phyloP scores from a whole-genome alignment of 2,888 invertebrate species.

The Cheilosia variabilis region DNA sequence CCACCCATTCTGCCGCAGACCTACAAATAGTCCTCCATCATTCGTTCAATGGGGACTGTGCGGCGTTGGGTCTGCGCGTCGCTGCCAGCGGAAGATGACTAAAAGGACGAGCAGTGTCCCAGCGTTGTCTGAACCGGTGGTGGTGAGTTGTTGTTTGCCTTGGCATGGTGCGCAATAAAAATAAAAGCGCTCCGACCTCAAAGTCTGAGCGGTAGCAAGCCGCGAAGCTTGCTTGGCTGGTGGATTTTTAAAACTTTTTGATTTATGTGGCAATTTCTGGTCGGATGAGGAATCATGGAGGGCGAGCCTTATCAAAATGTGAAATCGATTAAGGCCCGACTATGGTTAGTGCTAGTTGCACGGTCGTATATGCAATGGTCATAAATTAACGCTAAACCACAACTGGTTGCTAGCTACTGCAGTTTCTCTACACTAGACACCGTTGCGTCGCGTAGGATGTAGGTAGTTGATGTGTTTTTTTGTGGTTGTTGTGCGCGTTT shows the following conservation, averaged over 20 bases:
- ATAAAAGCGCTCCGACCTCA: constrained; percentile 30
- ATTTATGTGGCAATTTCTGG: constrained; percentile 72
- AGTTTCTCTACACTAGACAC: constrained; percentile 19
- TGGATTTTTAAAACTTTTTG: constrained; percentile 59
- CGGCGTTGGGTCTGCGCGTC: too few species aligned
- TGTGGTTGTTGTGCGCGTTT: constrained; percentile 3
- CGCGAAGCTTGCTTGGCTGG: constrained; percentile 19
- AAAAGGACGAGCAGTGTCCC: constrained; percentile 35
- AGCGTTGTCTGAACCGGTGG: constrained; percentile 34
- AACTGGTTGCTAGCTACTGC: constrained; percentile 46
- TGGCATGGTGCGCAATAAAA: constrained; percentile 42
- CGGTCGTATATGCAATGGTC: constrained; percentile 52
- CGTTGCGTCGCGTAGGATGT: background rate
- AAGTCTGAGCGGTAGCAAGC: constrained; percentile 26
- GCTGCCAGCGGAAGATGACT: background rate
- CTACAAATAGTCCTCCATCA: constrained; percentile 58
- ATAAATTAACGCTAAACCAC: constrained; percentile 68
- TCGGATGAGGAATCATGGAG: constrained; percentile 17
- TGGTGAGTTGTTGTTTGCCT: constrained; percentile 57
- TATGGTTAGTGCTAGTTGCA: constrained; percentile 12
- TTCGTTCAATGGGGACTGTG: constrained; percentile 35
- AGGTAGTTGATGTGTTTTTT: background rate
- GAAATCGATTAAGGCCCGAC: constrained; percentile 72
- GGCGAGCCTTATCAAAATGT: constrained; percentile 66
- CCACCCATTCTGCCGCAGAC: constrained; percentile 49